These are phyloP conservation scores for Petrocephalus microphthalmus DNA, from an alignment of 2,113 vertebrate genomes.

Conservation along the genomic window DNA sequence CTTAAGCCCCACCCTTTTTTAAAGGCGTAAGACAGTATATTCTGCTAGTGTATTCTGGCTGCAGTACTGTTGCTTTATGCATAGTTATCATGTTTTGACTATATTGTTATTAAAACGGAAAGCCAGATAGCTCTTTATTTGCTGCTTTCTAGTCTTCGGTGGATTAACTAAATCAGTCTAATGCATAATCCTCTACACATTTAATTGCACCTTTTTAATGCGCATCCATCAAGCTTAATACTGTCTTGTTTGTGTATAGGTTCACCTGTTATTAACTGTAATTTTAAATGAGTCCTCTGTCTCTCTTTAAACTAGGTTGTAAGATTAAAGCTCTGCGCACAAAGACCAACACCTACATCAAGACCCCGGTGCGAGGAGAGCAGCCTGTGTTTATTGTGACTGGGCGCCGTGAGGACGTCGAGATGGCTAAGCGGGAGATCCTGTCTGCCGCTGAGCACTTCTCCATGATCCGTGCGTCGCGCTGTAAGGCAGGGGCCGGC, in stretches of 20 bases:
- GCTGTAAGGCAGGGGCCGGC: constrained; percentile 65
- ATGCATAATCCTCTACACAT: not conserved
- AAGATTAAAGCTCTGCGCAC: constrained; percentile 95
- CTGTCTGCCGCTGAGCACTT: constrained; percentile 91
- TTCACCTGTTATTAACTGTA: not conserved
- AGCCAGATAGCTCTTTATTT: not conserved
- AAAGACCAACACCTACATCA: constrained; percentile 97
- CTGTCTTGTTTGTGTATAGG: not conserved
- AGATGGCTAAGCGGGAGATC: constrained; percentile 94
- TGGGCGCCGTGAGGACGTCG: constrained; percentile 88
- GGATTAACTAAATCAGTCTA: not conserved
- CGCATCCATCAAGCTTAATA: not conserved
- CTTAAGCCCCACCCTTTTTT: constrained; percentile 50
- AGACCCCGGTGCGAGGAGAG: constrained; percentile 89
- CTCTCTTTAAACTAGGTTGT: constrained; percentile 63
- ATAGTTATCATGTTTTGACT: not conserved
- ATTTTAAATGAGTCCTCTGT: not conserved
- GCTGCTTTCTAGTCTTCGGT: not conserved
- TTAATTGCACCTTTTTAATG: not conserved
- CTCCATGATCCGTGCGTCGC: constrained; percentile 88
- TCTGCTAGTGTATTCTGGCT: not conserved
- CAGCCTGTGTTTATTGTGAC: constrained; percentile 94
- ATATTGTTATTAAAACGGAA: not conserved
- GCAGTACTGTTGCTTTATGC: not conserved
- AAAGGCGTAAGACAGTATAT: constrained; percentile 54